phyloP scores from a whole-genome alignment of 2,888 invertebrate species.

The Stictocephala bisonia region DNA sequence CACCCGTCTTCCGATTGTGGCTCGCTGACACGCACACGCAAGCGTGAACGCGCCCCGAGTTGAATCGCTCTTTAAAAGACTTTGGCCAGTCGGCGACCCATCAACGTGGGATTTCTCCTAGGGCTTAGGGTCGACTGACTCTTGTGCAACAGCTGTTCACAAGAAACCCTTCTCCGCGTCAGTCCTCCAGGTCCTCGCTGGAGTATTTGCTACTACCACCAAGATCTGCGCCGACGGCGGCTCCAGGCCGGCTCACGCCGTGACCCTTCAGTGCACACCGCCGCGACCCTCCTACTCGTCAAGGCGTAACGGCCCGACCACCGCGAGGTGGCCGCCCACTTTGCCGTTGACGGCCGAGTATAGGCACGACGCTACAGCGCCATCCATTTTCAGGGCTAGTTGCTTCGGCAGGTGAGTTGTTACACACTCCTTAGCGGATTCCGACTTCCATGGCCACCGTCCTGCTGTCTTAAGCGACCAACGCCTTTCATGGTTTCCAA shows the following conservation, averaged over 20 bases:
- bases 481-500: conserved; percentile 72
- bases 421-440: conserved; percentile 71
- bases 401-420: conserved; percentile 67
- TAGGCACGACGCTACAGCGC: conserved; percentile 70
- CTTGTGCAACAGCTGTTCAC: conserved; percentile 71
- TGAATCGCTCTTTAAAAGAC: too few relatives aligned
- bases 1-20: conserved; percentile 69
- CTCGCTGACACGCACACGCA: conserved; percentile 67
- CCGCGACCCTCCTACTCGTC: conserved; percentile 58
- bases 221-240: conserved; percentile 71
- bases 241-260: conserved; percentile 68
- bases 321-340: conserved; percentile 55
- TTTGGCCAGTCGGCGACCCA: too few relatives aligned
- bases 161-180: conserved; percentile 73
- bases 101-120: conserved; percentile 67
- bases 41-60: conserved; percentile 64
- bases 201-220: conserved; percentile 73
- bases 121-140: conserved; percentile 71
- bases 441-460: conserved; percentile 82
- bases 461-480: conserved; percentile 75
- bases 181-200: conserved; percentile 69
- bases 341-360: conserved; percentile 64
- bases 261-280: conserved; percentile 68
- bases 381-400: conserved; percentile 74
- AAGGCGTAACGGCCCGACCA: conserved; percentile 65